Conservation (phyloP, 2,888 invertebrate species). For the Melipona bicolor region DNA sequence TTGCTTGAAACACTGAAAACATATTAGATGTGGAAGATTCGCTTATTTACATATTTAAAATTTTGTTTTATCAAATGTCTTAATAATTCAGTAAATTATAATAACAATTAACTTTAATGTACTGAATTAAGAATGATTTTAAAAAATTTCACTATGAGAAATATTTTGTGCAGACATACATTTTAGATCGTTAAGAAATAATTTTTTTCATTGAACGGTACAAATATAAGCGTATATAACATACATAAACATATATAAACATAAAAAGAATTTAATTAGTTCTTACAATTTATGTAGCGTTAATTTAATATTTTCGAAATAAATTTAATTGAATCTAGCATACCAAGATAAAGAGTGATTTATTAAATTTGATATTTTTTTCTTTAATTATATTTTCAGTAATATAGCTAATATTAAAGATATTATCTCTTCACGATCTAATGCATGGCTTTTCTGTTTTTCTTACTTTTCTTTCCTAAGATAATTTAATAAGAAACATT, state of each 20-base stretch:
- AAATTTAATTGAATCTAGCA: not conserved
- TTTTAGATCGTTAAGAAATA: constrained; percentile 9
- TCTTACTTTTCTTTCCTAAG: not conserved
- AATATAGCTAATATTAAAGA: constrained; percentile 2
- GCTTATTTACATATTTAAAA: not conserved
- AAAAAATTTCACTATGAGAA: not conserved
- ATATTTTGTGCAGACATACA: not conserved
- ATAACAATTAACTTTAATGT: not conserved
- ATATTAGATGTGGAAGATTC: not conserved
- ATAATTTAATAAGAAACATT: constrained; percentile 4
- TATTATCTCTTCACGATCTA: constrained; percentile 1
- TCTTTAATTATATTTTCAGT: not conserved
- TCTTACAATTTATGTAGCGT: not conserved
- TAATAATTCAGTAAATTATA: constrained; percentile 8
- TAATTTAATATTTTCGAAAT: not conserved
- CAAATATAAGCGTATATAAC: not conserved
- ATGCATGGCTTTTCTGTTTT: not conserved
- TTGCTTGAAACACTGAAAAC: not conserved
- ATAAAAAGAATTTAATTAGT: not conserved
- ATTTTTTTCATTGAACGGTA: not conserved
- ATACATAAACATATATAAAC: not conserved
- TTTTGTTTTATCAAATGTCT: not conserved
- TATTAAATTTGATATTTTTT: not conserved
- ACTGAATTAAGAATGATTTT: not conserved
- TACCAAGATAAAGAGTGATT: not conserved